Base-by-base conservation (phyloP, 2,888 invertebrate species). In the Lamellibrachia columna region DNA sequence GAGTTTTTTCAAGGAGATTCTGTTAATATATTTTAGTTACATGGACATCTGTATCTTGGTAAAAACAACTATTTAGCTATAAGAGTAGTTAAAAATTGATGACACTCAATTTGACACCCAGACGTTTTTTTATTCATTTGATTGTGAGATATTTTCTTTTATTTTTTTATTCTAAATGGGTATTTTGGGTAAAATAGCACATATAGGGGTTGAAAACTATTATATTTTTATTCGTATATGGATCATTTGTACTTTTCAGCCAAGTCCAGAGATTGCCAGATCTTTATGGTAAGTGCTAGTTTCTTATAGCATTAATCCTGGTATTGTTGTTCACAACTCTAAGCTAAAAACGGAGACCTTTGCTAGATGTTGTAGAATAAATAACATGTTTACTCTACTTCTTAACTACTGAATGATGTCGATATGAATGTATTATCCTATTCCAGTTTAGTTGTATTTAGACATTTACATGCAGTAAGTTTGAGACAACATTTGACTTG, bases 181-280 rank as follows among this genome's bases (percentile, higher is more conserved):
- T 55, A 55, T 55, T 55, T 9, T 55, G 9, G 40, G 9, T 55
- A 55, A 55, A 55, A 55, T 55, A 55, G 7, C 55, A 55, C 3
- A 55, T 40, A 3, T 9, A 55, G 55, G 8, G 7, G 55, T 55
- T 55, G 55, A 55, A 40, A 55, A 55, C 55, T 9, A 55, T 55
- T 7, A 9, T 55, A 55, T 55, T 22, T 22, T 22, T 22, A 22
- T 75, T 22, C 3, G 6, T 53, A 15, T 91, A 22, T 91, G 9
- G 15, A 28, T 92, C 3, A 92, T 75, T 92, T 93, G 52, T 91
- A 15, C 40, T 28, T 58, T 75, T 60, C 93, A 93, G 93, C 40
- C 93, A 53, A 93, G 93, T 92, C 92, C 93, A 9, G 93, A 93
- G 11, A 28, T 93, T 22, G 9, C 93, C 58, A 90, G 92, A 52